A percentile compares a stretch with the other conserved stretches of the same genome.
phyloP scores from a whole-genome alignment of 2,113 vertebrate genomes.

The Barnardius zonarius region DNA sequence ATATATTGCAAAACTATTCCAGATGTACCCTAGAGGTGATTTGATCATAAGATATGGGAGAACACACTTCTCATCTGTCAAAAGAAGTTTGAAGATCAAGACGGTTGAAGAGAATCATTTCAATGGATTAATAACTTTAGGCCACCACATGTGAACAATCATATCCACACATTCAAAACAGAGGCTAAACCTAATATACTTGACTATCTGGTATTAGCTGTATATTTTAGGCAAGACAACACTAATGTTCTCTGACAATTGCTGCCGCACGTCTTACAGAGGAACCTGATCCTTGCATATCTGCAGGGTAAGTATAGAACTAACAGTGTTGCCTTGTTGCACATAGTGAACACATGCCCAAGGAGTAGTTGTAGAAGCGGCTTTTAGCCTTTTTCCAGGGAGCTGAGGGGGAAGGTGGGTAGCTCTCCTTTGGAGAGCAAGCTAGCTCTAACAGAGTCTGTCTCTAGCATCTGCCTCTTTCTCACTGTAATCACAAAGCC shows the following conservation, averaged over 20 bases:
- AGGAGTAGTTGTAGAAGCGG: background rate
- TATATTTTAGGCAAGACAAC: background rate
- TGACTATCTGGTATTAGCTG: background rate
- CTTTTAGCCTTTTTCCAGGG: background rate
- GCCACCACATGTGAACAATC: background rate
- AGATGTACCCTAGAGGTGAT: background rate
- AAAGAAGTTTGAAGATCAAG: background rate
- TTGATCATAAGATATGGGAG: background rate
- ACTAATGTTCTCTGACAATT: background rate
- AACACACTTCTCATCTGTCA: background rate
- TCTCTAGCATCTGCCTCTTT: background rate
- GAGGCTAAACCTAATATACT: background rate
- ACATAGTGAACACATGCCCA: fast-evolving
- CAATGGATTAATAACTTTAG: conserved; percentile 12
- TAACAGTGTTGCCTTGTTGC: background rate
- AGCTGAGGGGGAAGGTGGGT: background rate
- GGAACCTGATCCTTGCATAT: background rate
- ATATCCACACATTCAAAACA: background rate
- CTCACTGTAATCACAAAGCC: background rate
- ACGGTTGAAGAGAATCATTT: background rate
- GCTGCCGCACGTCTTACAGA: background rate
- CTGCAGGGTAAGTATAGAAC: background rate
- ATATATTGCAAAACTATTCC: background rate
- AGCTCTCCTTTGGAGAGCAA: background rate
- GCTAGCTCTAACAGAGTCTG: background rate